These are phyloP conservation scores for Calliopum simillimum DNA, from an alignment of 2,888 invertebrate species.

Conservation along the genomic window DNA sequence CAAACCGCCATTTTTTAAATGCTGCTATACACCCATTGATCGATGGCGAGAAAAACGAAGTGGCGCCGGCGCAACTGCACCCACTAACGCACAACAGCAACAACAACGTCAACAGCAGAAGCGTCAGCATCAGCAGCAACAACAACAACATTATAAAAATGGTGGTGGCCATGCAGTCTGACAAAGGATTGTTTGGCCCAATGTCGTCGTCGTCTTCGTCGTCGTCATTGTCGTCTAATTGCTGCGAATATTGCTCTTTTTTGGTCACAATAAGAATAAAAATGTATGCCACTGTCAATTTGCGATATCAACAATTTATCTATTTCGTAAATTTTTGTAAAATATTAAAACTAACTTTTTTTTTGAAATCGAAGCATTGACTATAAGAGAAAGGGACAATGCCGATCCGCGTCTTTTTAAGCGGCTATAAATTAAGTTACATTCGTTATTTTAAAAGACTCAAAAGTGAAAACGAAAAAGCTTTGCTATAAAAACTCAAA, in stretches of 20 bases:
- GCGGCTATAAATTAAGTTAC: too few species aligned
- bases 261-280: too few species aligned
- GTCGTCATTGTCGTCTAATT: background rate
- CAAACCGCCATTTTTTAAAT: conserved; percentile 63
- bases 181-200: conserved; percentile 43
- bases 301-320: conserved; percentile 64
- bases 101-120: conserved; percentile 39
- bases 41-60: conserved; percentile 63
- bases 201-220: background rate
- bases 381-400: too few species aligned
- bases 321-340: conserved; percentile 23
- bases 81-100: conserved; percentile 33
- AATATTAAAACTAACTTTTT: background rate
- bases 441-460: too few species aligned
- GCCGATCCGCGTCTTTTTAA: too few species aligned
- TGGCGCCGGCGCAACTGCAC: conserved; percentile 13
- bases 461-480: too few species aligned
- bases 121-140: conserved; percentile 37
- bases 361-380: background rate
- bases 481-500: too few species aligned
- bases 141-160: conserved; percentile 43
- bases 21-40: conserved; percentile 66
- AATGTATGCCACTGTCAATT: conserved; percentile 52
- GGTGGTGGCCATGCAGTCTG: conserved; percentile 48
- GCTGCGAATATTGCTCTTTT: background rate